phyloP scores from a whole-genome alignment of 1,140 invertebrate genomes.

The Solen grandis region DNA sequence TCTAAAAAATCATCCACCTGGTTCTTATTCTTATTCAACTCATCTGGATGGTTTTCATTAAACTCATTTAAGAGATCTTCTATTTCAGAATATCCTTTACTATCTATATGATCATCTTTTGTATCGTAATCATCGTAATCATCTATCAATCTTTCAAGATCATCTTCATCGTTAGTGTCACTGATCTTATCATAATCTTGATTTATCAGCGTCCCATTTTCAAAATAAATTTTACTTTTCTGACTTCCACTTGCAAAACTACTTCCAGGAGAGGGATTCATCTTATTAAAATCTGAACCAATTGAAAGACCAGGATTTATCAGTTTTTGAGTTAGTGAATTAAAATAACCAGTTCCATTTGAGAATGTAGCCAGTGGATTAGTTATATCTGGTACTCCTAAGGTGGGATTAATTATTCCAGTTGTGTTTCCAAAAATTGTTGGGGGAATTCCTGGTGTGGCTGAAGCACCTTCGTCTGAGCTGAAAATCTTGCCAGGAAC shows the following conservation, averaged over 20 bases:
- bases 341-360: conserved; percentile 46
- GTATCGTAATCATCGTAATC: conserved; percentile 30
- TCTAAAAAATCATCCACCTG: conserved; percentile 45
- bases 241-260: conserved; percentile 3
- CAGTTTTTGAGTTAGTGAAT: conserved; percentile 48
- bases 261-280: not conserved
- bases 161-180: conserved; percentile 54
- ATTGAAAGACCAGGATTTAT: conserved; percentile 37
- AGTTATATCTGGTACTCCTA: not conserved
- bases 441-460: not conserved
- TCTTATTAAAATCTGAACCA: conserved; percentile 34
- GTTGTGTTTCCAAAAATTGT: not conserved
- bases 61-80: conserved; percentile 54
- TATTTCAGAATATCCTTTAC: conserved; percentile 38
- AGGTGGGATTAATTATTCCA: not conserved
- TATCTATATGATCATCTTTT: conserved; percentile 26
- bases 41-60: conserved; percentile 46
- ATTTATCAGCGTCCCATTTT: conserved; percentile 47
- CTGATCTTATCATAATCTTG: conserved; percentile 54
- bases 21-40: conserved; percentile 38
- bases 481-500: not conserved
- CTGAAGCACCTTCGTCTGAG: not conserved
- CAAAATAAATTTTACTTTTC: conserved; percentile 46
- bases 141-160: conserved; percentile 26
- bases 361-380: too few relatives aligned